A percentile compares a stretch with the other conserved stretches of the same genome.
Conservation (phyloP, 2,113 vertebrate genomes). For the Hypocryptadius cinnamomeus region DNA sequence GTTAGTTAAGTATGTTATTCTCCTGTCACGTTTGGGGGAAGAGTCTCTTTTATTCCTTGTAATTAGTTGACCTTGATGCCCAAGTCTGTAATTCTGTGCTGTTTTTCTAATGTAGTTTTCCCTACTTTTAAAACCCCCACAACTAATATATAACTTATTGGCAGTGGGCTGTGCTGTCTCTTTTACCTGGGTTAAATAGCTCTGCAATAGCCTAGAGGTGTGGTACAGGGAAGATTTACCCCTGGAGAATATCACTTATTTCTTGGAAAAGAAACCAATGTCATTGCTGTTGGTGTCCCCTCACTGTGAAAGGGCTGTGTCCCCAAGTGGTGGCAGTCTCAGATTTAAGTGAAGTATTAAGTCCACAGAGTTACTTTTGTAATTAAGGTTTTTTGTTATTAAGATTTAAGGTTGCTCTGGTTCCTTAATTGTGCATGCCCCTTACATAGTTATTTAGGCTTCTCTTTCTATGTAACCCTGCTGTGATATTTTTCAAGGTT, state of each 20-base stretch:
- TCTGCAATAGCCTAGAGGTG: not conserved
- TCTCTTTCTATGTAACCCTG: not conserved
- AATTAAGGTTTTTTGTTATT: no score
- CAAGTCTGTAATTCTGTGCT: not conserved
- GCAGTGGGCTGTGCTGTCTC: not conserved
- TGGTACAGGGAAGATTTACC: not conserved
- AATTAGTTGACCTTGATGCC: not conserved
- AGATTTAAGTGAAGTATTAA: not conserved
- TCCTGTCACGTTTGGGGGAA: not conserved
- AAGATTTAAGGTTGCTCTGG: not conserved
- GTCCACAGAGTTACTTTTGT: not conserved
- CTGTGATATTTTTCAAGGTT: not conserved
- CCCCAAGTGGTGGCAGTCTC: not conserved
- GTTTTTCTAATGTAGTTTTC: not conserved
- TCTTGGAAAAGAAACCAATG: not conserved
- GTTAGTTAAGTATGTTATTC: not conserved
- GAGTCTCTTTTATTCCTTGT: not conserved
- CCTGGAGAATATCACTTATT: not conserved
- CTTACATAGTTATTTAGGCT: not conserved
- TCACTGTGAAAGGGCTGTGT: not conserved
- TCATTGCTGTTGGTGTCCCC: not conserved
- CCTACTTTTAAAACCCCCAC: not conserved
- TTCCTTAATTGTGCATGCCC: not conserved
- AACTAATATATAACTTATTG: not conserved
- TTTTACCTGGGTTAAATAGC: not conserved